Conservation (phyloP, 2,888 invertebrate species). For the Troides aeacus region DNA sequence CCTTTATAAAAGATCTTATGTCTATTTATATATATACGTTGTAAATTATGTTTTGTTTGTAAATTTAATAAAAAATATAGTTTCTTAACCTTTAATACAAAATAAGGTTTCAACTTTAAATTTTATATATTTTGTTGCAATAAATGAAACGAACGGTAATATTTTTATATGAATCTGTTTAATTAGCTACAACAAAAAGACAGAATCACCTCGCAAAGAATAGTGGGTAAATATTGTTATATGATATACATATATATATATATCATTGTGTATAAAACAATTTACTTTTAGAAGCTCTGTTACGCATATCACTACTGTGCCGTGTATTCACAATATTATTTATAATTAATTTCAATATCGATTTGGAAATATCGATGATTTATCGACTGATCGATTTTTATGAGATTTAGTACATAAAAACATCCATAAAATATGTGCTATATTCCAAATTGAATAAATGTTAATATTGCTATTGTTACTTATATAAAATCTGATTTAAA, state of each 20-base stretch:
- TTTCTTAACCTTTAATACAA: too few relatives aligned
- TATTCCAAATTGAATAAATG: background rate
- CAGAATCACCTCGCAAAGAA: conserved; percentile 47
- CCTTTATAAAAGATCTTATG: too few relatives aligned
- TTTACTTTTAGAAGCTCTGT: conserved; percentile 72
- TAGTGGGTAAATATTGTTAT: conserved; percentile 59
- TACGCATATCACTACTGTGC: conserved; percentile 79
- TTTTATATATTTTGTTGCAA: background rate
- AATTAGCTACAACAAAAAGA: conserved; percentile 74
- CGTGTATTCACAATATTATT: conserved; percentile 67
- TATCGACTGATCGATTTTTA: background rate
- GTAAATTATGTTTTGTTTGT: too few relatives aligned
- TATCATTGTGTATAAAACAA: conserved; percentile 75
- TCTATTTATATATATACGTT: too few relatives aligned
- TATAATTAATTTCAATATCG: conserved; percentile 55
- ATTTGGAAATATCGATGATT: conserved; percentile 47
- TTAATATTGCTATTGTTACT: background rate
- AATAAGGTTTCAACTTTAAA: background rate
- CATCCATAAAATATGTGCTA: background rate
- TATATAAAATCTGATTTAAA: background rate
- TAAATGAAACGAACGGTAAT: conserved; percentile 32
- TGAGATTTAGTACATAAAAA: background rate
- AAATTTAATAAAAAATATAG: too few relatives aligned
- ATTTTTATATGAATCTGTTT: conserved; percentile 68
- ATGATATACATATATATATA: conserved; percentile 45